phyloP scores from a whole-genome alignment of 2,113 vertebrate genomes.

The Pluvialis apricaria region DNA sequence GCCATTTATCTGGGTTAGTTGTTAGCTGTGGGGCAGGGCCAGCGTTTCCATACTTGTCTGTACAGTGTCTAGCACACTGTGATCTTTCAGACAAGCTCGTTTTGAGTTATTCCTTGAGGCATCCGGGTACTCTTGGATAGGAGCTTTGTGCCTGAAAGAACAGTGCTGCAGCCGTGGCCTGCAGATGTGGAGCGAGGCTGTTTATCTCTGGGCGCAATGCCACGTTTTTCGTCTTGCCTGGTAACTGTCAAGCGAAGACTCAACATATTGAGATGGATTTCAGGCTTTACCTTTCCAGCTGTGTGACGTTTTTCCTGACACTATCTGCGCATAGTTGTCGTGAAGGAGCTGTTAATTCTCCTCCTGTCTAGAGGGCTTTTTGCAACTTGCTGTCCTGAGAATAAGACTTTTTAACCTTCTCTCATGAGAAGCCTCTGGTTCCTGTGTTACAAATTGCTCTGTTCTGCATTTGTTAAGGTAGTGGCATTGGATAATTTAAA shows the following conservation, averaged over 20 bases:
- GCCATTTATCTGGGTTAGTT: neutral
- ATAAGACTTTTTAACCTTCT: neutral
- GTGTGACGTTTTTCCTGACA: neutral
- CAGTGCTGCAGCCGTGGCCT: neutral
- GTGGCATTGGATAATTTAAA: neutral
- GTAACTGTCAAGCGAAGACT: neutral
- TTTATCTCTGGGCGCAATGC: neutral
- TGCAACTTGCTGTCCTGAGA: neutral
- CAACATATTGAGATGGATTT: neutral
- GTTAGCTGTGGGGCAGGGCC: neutral
- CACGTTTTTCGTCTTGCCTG: neutral
- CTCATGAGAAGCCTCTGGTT: neutral
- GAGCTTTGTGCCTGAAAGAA: neutral
- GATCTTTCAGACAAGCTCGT: neutral
- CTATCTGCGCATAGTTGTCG: neutral
- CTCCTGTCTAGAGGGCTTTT: neutral
- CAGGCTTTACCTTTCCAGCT: neutral
- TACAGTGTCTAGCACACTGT: neutral
- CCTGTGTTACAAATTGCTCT: neutral
- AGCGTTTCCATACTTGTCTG: neutral
- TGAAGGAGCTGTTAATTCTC: neutral
- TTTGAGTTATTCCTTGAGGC: neutral
- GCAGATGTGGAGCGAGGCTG: neutral
- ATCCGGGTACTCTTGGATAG: neutral
- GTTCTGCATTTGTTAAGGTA: neutral